These are phyloP conservation scores for Puffinus mauretanicus DNA, from an alignment of 2,113 vertebrate genomes.

Conservation along the genomic window DNA sequence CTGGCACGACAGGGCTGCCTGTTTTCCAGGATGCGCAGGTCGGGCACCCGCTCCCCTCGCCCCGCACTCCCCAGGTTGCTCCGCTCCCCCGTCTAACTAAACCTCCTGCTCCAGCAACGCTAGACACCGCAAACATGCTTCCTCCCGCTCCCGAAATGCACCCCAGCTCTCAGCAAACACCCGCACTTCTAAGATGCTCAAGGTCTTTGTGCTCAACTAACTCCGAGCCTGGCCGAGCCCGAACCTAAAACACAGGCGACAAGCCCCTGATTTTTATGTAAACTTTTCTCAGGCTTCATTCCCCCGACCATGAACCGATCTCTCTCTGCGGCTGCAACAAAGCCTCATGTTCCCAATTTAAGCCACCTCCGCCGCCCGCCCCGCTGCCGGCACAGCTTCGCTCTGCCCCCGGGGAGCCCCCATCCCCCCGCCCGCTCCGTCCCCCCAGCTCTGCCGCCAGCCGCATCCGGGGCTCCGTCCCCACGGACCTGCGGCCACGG, in stretches of 20 bases:
- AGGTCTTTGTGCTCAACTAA: background rate
- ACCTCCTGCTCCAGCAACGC: background rate
- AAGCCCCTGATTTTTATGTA: background rate
- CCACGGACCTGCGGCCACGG: conserved; percentile 63
- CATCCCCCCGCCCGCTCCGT: background rate
- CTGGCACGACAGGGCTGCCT: background rate
- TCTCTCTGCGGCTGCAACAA: conserved; percentile 6
- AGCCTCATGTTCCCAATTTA: background rate
- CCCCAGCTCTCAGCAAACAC: background rate
- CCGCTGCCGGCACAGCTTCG: background rate
- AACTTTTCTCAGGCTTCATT: background rate
- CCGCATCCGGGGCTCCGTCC: conserved; percentile 26
- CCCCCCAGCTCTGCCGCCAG: conserved; percentile 20
- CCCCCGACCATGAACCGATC: background rate
- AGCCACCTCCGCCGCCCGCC: background rate
- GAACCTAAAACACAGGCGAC: background rate
- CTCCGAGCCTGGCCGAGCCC: background rate
- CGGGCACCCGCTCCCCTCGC: rapidly evolving
- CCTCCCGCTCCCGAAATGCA: background rate
- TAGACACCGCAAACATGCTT: background rate
- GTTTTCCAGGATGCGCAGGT: rapidly evolving
- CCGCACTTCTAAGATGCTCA: background rate
- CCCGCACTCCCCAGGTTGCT: background rate
- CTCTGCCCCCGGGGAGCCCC: background rate
- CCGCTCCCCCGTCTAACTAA: background rate